Conservation (phyloP, 2,888 invertebrate genomes). For the Parelbella ahira region DNA sequence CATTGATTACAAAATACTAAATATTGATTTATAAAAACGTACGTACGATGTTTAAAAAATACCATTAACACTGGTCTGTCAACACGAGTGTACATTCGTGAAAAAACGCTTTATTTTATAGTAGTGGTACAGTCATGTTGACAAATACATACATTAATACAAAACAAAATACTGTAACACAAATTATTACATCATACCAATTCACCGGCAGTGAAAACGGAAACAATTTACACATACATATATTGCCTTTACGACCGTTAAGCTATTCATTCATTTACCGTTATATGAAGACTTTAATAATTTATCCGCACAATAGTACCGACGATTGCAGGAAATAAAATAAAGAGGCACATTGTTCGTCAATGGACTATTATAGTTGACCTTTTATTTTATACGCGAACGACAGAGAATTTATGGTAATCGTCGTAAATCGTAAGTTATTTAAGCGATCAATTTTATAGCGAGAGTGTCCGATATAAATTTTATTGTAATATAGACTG, state of each 20-base stretch:
- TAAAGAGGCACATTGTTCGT: constrained; percentile 12
- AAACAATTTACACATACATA: constrained; percentile 16
- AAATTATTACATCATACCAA: not conserved
- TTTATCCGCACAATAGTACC: constrained; percentile 16
- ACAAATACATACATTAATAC: no score
- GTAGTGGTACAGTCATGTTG: no score
- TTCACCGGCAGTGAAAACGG: constrained; percentile 1
- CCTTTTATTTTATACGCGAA: constrained; percentile 18
- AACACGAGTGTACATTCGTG: no score
- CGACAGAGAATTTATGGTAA: constrained; percentile 1
- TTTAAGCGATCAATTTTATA: constrained; percentile 10
- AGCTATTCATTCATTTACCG: constrained; percentile 14
- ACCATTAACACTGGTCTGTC: no score
- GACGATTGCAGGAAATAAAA: constrained; percentile 7
- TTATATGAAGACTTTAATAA: constrained; percentile 13
- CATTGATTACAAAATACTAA: no score
- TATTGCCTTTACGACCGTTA: constrained; percentile 3
- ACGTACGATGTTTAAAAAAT: no score
- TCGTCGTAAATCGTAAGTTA: constrained; percentile 16
- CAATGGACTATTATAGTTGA: constrained; percentile 1
- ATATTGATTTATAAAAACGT: no score
- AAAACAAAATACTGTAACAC: no score
- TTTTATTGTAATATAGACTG: constrained; percentile 10
- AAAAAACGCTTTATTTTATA: no score
- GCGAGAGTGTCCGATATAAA: constrained; percentile 1